Conservation (phyloP, 2,797 vertebrate species). For the Buceros bicornis region DNA sequence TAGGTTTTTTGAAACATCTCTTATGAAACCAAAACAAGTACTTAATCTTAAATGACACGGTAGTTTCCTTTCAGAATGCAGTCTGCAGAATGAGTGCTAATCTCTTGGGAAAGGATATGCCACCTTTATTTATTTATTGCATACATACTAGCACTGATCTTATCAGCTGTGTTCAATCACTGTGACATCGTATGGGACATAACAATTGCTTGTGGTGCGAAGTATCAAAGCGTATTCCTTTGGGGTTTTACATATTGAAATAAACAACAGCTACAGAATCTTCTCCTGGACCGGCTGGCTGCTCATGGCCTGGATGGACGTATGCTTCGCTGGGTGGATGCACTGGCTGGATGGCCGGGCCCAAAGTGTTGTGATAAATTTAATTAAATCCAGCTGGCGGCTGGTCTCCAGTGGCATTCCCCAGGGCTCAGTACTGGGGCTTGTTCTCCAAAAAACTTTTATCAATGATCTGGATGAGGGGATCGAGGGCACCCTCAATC, state of each 20-base stretch:
- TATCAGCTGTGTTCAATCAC: background rate
- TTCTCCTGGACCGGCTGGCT: background rate
- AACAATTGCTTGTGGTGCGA: background rate
- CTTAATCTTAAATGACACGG: slow-evolving; percentile 56
- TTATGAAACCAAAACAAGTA: slow-evolving; percentile 32
- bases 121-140: slow-evolving; percentile 28
- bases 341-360: rapidly evolving
- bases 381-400: rapidly evolving
- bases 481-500: rapidly evolving
- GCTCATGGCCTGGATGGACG: background rate
- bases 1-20: slow-evolving; percentile 43
- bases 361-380: too few species aligned
- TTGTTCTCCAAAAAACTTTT: background rate
- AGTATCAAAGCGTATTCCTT: background rate
- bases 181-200: background rate
- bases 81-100: slow-evolving; percentile 43
- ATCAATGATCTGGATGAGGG: background rate
- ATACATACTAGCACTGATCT: background rate
- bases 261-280: background rate
- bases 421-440: rapidly evolving
- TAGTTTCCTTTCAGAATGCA: slow-evolving; percentile 28
- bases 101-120: background rate
- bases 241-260: background rate
- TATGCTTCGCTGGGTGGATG: background rate
- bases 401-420: rapidly evolving